Base-by-base conservation (phyloP, 37 sponge, comb jelly and placozoan species). In the Beroe ovata region DNA sequence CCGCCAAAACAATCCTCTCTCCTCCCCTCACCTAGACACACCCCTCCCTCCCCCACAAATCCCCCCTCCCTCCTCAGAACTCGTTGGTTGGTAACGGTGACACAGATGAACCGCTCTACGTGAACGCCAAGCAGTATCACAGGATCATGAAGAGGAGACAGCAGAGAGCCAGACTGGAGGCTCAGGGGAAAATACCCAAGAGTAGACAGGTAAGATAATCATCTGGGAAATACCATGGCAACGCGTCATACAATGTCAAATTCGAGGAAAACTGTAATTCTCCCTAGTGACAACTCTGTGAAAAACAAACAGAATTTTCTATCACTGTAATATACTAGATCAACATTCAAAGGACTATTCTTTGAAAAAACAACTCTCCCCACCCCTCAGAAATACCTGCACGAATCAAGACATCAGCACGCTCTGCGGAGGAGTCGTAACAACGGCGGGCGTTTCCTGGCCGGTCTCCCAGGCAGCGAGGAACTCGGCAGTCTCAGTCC, bases 371-470 rank as follows among this genome's bases (percentile, higher is more conserved):
- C n/a, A n/a, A n/a, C n/a, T n/a, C n/a, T n/a, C n/a, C n/a, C n/a
- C n/a, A n/a, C n/a, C n/a, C 63, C 61, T 28, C 60, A 96, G 97
- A 95, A 94, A 90, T 96, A 94, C 64, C 89, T 96, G n/a, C 94
- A 96, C 89, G 95, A 95, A 60, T 96, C 97, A 0, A 71, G 97
- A 38, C 97, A 96, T 39, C 72, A 89, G 23, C 97, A 96, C 64
- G 97, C 97, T 23, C 72, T 93, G 26, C 90, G 92, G 58, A 84
- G 97, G 32, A 66, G 60, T 39, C 88, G 97, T 0, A 94, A 94
- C 21, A 88, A 88, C 25, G 94, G 95, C 22, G 97, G 97, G n/a
- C 61, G 97, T 8, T 96, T 96, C 66, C 69, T 60, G 21, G 64
- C 59, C 0, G 84, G 84, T n/a, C n/a, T 42, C 8, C 84, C 84